Evolutionary conservation across 2,113 vertebrate species (phyloP).

Genomic region (Onychostruthus taczanowskii): DNA sequence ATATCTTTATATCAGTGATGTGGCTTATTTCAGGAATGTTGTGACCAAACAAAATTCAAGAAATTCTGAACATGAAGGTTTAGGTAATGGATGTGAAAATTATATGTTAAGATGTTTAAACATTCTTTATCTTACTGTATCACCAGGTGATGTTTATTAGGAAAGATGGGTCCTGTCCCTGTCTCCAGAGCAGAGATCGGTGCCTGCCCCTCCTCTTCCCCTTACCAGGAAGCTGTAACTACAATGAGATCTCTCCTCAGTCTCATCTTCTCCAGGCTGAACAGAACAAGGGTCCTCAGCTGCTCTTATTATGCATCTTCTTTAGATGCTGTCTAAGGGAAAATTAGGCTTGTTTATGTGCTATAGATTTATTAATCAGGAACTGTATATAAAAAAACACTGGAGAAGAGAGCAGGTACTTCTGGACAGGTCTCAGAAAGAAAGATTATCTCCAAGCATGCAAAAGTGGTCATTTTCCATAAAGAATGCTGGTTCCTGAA

Average conservation of each 20-base stretch:
- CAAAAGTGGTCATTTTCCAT: not conserved
- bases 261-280: not conserved
- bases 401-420: not conserved
- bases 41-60: not conserved
- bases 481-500: not conserved
- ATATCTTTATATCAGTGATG: fast-evolving
- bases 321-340: not conserved
- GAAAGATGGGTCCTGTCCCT: not conserved
- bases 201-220: not conserved
- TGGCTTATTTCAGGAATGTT: not conserved
- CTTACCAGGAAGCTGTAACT: fast-evolving
- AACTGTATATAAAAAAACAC: not conserved
- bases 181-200: not conserved
- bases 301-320: not conserved
- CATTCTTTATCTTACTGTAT: not conserved
- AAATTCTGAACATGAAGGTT: not conserved
- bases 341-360: not conserved
- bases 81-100: not conserved
- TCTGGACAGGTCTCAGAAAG: not conserved
- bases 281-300: fast-evolving
- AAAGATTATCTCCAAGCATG: not conserved
- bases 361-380: not conserved
- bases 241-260: not conserved
- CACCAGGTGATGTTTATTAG: fast-evolving
- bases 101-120: not conserved